phyloP scores from a whole-genome alignment of 2,113 vertebrate genomes.

The Lanius collurio region DNA sequence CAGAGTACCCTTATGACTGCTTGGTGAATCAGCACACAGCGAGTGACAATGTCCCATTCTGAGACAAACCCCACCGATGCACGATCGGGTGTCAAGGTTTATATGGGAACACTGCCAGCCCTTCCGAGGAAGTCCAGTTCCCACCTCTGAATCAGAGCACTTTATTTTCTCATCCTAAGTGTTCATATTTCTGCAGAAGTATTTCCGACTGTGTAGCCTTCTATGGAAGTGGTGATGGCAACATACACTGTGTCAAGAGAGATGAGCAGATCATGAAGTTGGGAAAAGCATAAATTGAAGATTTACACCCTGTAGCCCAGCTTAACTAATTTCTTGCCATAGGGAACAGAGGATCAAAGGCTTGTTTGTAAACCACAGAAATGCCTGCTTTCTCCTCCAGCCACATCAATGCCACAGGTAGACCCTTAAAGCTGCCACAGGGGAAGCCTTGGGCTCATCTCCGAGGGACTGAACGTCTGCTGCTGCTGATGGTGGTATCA shows the following conservation, averaged over 20 bases:
- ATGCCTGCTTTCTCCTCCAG: background rate
- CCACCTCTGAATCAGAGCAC: background rate
- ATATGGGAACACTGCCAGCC: background rate
- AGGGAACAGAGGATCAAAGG: background rate
- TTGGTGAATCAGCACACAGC: background rate
- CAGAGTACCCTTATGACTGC: background rate
- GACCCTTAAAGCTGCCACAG: background rate
- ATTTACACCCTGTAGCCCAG: background rate
- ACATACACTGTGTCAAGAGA: background rate
- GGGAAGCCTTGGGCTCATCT: background rate
- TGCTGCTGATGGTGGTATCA: background rate
- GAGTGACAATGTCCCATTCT: rapidly evolving
- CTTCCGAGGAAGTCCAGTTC: background rate
- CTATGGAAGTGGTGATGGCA: background rate
- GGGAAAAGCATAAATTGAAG: background rate
- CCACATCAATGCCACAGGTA: background rate
- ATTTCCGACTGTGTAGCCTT: background rate
- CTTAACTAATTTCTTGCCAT: background rate
- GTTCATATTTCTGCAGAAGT: background rate
- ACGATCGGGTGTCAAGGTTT: rapidly evolving
- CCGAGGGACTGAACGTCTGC: background rate
- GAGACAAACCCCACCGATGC: rapidly evolving
- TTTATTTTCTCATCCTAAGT: background rate
- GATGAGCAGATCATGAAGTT: background rate
- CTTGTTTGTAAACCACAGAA: background rate